Evolutionary conservation across 1,140 invertebrate species (phyloP).

Genomic region (Drosophila carrolli): DNA sequence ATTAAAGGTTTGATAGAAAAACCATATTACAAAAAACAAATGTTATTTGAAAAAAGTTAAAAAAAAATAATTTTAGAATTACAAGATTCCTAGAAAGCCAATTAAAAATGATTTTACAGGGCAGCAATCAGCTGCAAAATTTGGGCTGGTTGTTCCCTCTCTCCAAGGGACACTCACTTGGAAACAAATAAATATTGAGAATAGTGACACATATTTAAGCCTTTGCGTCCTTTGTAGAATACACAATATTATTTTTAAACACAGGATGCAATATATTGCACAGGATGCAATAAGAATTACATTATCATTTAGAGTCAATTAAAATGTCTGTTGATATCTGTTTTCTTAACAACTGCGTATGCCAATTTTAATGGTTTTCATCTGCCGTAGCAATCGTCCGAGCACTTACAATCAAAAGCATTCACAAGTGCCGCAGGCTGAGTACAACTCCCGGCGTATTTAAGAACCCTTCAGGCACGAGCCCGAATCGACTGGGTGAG

Average conservation of each 20-base stretch:
- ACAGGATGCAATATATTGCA: background rate
- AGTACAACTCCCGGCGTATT: conserved; percentile 20
- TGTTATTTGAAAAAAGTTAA: too few relatives aligned
- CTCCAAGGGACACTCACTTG: background rate
- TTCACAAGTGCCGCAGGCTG: conserved; percentile 31
- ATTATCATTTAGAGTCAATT: background rate
- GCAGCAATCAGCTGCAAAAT: conserved; percentile 8
- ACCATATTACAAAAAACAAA: too few relatives aligned
- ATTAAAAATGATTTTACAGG: background rate
- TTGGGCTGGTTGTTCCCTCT: conserved; percentile 17
- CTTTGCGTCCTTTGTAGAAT: too few relatives aligned
- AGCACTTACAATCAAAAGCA: conserved; percentile 44
- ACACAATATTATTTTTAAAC: background rate
- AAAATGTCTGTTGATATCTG: background rate
- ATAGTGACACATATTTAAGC: background rate
- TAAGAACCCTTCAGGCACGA: conserved; percentile 21
- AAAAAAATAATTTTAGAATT: too few relatives aligned
- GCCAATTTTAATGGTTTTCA: conserved; percentile 11
- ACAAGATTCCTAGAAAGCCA: too few relatives aligned
- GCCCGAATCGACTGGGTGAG: conserved; percentile 8
- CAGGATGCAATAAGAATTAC: too few relatives aligned
- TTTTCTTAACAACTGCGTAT: background rate
- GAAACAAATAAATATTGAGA: background rate
- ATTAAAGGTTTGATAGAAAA: too few relatives aligned
- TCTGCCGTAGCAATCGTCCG: conserved; percentile 5